Conservation (phyloP, 2,888 invertebrate species). For the Hydriomena furcata region DNA sequence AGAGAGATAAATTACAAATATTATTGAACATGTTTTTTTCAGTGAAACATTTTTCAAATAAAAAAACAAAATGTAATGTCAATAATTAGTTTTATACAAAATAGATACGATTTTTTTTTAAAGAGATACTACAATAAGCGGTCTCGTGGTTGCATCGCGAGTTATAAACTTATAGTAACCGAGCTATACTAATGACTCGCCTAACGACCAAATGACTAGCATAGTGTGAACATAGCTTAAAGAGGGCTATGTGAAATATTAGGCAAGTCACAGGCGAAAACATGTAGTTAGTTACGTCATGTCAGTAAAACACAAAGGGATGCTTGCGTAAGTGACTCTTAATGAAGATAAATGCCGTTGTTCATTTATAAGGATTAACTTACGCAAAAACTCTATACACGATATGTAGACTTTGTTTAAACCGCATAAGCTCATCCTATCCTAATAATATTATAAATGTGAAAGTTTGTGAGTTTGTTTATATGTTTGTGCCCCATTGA, state of each 20-base stretch:
- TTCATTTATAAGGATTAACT: slow-evolving; percentile 78
- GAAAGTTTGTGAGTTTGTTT: no score
- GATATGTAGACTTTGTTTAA: slow-evolving; percentile 41
- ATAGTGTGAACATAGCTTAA: slow-evolving; percentile 9
- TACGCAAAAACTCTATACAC: slow-evolving; percentile 64
- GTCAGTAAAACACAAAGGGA: slow-evolving; percentile 77
- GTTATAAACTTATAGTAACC: no score
- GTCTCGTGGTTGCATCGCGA: no score
- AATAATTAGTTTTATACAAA: no score
- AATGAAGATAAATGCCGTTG: slow-evolving; percentile 81
- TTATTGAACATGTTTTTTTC: no score
- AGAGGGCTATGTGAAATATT: slow-evolving; percentile 77
- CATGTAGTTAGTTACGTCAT: slow-evolving; percentile 73
- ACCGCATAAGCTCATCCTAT: background rate
- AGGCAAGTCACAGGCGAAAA: slow-evolving; percentile 75
- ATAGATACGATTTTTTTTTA: no score
- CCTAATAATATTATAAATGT: no score
- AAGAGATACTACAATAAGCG: no score
- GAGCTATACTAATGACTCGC: background rate
- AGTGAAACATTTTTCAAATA: no score
- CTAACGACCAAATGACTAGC: background rate
- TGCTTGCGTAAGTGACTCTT: slow-evolving; percentile 75
- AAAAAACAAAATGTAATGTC: no score
- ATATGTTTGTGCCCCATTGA: no score
- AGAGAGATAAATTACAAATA: no score